A percentile compares a stretch with the other conserved stretches of the same genome.
These are phyloP conservation scores for Drosophila setosimentum DNA, from an alignment of 2,888 invertebrate genomes.

Conservation along the genomic window DNA sequence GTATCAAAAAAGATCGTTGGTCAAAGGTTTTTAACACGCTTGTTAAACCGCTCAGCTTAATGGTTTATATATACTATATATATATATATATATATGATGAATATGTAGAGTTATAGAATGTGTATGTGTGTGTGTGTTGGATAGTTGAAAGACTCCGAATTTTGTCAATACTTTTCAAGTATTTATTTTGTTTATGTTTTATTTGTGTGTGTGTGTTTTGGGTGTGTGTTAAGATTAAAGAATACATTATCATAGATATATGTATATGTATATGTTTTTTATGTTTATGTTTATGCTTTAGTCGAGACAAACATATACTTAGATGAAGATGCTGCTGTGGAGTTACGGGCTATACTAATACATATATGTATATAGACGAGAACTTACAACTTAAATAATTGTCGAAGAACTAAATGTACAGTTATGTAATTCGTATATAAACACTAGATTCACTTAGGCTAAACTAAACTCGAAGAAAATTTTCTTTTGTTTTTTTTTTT, in stretches of 20 bases:
- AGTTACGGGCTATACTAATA: constrained; percentile 56
- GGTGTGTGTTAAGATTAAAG: constrained; percentile 65
- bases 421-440: constrained; percentile 68
- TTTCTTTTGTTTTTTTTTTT: background rate
- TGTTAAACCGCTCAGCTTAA: constrained; percentile 50
- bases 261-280: constrained; percentile 23
- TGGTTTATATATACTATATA: constrained; percentile 22
- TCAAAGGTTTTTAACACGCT: constrained; percentile 38
- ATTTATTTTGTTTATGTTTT: constrained; percentile 69
- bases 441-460: constrained; percentile 79
- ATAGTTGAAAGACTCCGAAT: constrained; percentile 65
- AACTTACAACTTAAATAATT: constrained; percentile 76
- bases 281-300: constrained; percentile 43
- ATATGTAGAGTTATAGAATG: constrained; percentile 18
- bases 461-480: constrained; percentile 70
- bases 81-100: constrained; percentile 29
- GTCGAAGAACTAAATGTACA: constrained; percentile 79
- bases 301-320: constrained; percentile 42
- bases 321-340: constrained; percentile 49
- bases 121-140: constrained; percentile 17
- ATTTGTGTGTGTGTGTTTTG: constrained; percentile 52
- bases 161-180: constrained; percentile 75
- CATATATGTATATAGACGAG: constrained; percentile 31
- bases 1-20: constrained; percentile 64
- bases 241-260: constrained; percentile 65